Percentiles rank a stretch among this genome's conserved stretches.
Conservation (phyloP, 1,140 invertebrate genomes). For the Vollenhovia emeryi region DNA sequence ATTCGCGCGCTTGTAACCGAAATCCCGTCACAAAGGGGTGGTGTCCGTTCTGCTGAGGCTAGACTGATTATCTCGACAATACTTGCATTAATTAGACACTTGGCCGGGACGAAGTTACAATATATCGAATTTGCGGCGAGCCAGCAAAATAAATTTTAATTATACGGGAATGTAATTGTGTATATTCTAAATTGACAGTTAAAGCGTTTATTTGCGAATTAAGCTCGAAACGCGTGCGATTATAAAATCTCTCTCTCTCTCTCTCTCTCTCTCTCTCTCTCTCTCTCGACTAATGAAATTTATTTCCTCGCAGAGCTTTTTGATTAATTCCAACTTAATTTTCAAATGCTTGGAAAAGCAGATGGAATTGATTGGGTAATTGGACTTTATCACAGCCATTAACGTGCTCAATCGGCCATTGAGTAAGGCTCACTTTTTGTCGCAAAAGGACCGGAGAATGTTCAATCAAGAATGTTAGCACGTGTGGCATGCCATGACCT, state of each 20-base stretch:
- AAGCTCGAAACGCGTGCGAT: neutral
- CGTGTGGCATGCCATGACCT: constrained; percentile 64
- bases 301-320: neutral
- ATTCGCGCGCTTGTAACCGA: neutral
- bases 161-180: neutral
- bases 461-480: constrained; percentile 71
- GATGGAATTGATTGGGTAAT: constrained; percentile 68
- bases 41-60: neutral
- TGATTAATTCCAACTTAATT: neutral
- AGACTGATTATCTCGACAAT: constrained; percentile 47
- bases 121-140: constrained; percentile 7
- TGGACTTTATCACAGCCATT: constrained; percentile 53
- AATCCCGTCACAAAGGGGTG: neutral
- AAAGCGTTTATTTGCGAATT: constrained; percentile 4
- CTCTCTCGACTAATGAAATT: neutral
- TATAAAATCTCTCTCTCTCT: neutral
- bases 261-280: neutral
- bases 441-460: constrained; percentile 65
- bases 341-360: constrained; percentile 24
- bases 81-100: neutral
- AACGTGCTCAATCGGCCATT: constrained; percentile 62
- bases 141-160: constrained; percentile 18
- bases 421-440: constrained; percentile 60
- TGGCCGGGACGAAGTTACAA: neutral
- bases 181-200: neutral